These are phyloP conservation scores for Triplophysa siluroides DNA, from an alignment of 2,113 vertebrate species.

Conservation along the genomic window DNA sequence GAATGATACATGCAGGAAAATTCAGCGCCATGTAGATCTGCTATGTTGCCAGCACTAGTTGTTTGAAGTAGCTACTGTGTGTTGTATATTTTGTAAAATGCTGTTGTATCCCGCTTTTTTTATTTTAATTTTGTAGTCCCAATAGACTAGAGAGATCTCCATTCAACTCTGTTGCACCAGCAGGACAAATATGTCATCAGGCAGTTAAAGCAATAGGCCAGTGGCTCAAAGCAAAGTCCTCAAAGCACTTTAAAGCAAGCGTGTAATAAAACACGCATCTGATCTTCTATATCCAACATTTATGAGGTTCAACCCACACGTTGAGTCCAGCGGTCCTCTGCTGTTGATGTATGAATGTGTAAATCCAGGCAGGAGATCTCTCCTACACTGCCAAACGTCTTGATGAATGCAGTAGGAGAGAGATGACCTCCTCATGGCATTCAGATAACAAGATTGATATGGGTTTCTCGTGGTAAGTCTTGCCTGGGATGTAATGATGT, in stretches of 20 bases:
- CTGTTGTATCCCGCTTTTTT: too few species aligned
- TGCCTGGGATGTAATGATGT: constrained; percentile 17
- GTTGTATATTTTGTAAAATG: too few species aligned
- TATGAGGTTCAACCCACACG: background rate
- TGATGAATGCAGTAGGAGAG: constrained; percentile 36
- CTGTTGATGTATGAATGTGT: constrained; percentile 29
- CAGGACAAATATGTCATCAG: background rate
- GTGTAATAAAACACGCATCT: background rate
- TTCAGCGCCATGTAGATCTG: too few species aligned
- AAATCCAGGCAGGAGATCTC: constrained; percentile 15
- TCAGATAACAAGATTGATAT: constrained; percentile 53
- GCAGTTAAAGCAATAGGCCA: background rate
- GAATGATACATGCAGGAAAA: background rate
- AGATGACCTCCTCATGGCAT: constrained; percentile 37
- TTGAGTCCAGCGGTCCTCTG: background rate
- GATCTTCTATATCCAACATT: background rate
- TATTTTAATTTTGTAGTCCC: too few species aligned
- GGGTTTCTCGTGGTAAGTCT: constrained; percentile 33
- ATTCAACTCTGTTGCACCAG: too few species aligned
- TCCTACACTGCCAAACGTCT: constrained; percentile 7
- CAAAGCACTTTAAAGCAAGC: background rate
- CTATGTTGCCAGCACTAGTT: too few species aligned
- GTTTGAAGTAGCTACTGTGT: too few species aligned
- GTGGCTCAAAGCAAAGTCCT: background rate
- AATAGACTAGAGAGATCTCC: too few species aligned